Evolutionary conservation across 1,140 invertebrate genomes (phyloP), one percentile per base, ranked within the genome.

Genomic region (Drosophila sp.): DNA sequence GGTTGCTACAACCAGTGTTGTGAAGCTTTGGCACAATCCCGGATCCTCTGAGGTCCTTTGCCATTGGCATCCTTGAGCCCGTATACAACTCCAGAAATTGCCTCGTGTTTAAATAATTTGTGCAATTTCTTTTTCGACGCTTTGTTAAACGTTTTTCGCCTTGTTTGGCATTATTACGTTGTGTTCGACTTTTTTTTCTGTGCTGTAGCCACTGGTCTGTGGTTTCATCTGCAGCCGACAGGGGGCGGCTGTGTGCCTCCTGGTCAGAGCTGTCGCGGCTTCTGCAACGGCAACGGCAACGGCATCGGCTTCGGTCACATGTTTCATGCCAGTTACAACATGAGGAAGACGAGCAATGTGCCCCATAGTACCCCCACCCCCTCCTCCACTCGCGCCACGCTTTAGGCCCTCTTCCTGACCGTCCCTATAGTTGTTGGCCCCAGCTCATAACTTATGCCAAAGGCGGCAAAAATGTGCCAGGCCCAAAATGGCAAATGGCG

Each of bases 171-270:
- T 59, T 58, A 32, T 51, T 64, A 16, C 40, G 38, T 29, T 50
- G 5, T 46, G 34, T 29, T 48, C 11, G 40, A 27, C 5, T 36
- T 53, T 40, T 18, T 21, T 63, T 57, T 54, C 50, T 45, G 21
- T 5, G 32, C 7, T 43, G 61, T 64, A 53, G 70, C 64, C 61
- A 67, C 45, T 76, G 56, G 59, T 58, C 62, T 86, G 81, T 76
- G 82, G 82, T 87, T 87, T 82, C 83, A 45, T 87, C 83, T 87
- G 82, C 83, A 53, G 78, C 56, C 78, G 82, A 87, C 81, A 84
- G 62, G 78, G 48, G 74, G 71, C 72, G 72, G 62, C 43, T 38
- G 54, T 54, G 67, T 62, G 73, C 51, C 45, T 27, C n/a, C 40
- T 72, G 70, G 76, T 57, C 59, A 72, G 69, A 27, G 41, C 38